Base-by-base conservation (phyloP, 1,140 invertebrate species). In the Geopemphigus sp. region DNA sequence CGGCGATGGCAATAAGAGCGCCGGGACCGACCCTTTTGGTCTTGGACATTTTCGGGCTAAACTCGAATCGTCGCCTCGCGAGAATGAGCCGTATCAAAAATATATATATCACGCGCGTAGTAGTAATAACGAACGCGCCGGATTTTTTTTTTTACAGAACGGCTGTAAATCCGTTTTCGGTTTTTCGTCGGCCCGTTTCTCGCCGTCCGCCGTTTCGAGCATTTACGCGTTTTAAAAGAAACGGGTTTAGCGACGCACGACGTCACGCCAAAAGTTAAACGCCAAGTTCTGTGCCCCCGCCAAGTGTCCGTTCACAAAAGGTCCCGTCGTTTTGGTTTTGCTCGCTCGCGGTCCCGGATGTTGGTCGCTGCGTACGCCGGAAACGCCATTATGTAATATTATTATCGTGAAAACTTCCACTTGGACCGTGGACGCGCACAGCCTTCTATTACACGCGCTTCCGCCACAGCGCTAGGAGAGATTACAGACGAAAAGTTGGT, bases 321-420 rank as follows among this genome's bases (percentile, higher is more conserved):
- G 64, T 19, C 19, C 26, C 6, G 22, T 12, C 17, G 68, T 72
- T 70, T 24, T 72, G 47, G 47, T 54, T 54, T 72, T 29, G 47
- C 54, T 54, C 17, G 50, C 50, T n/a, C n/a, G 47, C 0, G 14
- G 57, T 2, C 47, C 66, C 68, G 68, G 68, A 72, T 54, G 68
- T 29, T 47, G 47, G 50, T 72, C 24, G 11, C 10, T 47, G 47
- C 4, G 68, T 19, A 29, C 24, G 5, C 24, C 24, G 68, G 50
- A 72, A 72, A 72, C 26, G 24, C 47, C 68, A 72, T 72, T 72
- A 53, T 54, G 68, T 72, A 72, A 72, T 29, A 29, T 29, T 72
- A 54, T 54, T 72, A 72, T 72, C 26, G 50, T 29, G 68, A 54
- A 72, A 72, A 72, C 68, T 72, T 68, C 45, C 66, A 68, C 45